Conservation (phyloP, 1,140 invertebrate genomes). For the Bathynomus jamesi region DNA sequence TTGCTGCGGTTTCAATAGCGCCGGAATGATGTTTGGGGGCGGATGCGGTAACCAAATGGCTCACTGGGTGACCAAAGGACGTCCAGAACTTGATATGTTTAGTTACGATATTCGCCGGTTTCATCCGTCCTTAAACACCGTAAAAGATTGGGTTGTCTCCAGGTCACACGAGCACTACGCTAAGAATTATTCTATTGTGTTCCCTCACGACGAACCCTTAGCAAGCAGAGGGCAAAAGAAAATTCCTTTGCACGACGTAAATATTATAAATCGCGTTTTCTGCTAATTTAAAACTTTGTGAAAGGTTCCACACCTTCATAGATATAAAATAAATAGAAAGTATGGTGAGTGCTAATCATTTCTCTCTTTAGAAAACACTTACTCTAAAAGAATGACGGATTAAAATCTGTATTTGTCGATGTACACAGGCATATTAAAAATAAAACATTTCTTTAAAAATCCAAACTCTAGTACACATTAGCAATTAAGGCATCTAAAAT, state of each 20-base stretch:
- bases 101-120: constrained; percentile 69
- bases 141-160: constrained; percentile 65
- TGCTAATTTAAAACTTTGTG: not conserved
- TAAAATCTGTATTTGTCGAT: too few relatives aligned
- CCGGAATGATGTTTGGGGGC: constrained; percentile 81
- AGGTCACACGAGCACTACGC: constrained; percentile 77
- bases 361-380: not conserved
- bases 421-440: not conserved
- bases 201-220: constrained; percentile 75
- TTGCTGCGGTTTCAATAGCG: constrained; percentile 77
- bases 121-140: constrained; percentile 57
- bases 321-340: too few relatives aligned
- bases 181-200: constrained; percentile 75
- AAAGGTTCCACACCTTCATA: too few relatives aligned
- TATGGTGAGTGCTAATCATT: not conserved
- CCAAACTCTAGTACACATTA: too few relatives aligned
- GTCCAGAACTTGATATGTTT: constrained; percentile 76
- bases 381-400: too few relatives aligned
- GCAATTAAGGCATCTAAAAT: too few relatives aligned
- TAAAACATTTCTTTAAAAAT: not conserved
- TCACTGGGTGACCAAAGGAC: constrained; percentile 69
- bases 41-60: constrained; percentile 76
- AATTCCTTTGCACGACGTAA: constrained; percentile 61
- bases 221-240: constrained; percentile 63
- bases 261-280: constrained; percentile 37